Base-by-base conservation (phyloP, 2,888 invertebrate species). In the Yponomeuta sedellus region DNA sequence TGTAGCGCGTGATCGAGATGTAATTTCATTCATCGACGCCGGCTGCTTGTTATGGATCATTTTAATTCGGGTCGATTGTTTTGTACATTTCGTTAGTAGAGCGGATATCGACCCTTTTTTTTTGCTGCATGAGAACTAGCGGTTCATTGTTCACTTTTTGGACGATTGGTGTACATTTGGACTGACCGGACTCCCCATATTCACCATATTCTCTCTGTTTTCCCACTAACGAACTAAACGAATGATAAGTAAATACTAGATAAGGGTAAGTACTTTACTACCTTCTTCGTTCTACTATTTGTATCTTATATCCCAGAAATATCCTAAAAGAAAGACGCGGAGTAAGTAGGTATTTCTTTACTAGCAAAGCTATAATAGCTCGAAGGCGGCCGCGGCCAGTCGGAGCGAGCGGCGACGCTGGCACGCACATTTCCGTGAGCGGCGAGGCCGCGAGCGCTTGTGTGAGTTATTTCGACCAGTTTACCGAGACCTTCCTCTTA, bases 401-500 rank as follows among this genome's bases (percentile, higher is more conserved):
- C 25, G 28, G 34, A 28, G 20, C 62, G 62, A 65, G 70, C 70
- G 73, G 73, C 77, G 79, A 74, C 81, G 77, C 78, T 79, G 77
- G 71, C 70, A 86, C 86, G 89, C 88, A 88, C 86, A 85, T 88
- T 88, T 89, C 89, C 89, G 89, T 88, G 88, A 81, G 83, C 86
- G 59, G 66, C 67, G 88, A 86, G 88, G 87, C 86, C 88, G 86
- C 77, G 78, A 70, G 76, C 73, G 70, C 66, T 0, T 74, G 88
- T 85, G 83, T 85, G 85, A 77, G 81, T 68, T 16, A 10, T 57
- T 12, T 10, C 16, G 20, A 57, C 64, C 57, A 58, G 12, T 66
- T n/a, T 59, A 34, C 56, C 12, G 28, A 52, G 28, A n/a, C 28
- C 44, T 34, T 44, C 20, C n/a, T 22, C 8, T 19, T 22, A 12